Conservation (phyloP, 2,797 vertebrate species). For the Lepus oiostolus region DNA sequence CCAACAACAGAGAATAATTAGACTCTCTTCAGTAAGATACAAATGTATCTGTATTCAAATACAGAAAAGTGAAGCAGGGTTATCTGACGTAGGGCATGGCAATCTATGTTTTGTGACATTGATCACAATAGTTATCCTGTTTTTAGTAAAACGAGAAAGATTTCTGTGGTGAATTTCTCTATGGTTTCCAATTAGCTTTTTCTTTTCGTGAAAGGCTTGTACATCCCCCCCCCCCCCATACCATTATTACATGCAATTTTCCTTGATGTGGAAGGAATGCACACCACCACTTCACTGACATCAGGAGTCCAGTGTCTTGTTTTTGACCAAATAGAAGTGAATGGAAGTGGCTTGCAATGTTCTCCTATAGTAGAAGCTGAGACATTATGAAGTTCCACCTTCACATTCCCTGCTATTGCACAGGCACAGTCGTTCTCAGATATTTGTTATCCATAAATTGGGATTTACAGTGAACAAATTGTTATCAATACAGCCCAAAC, state of each 20-base stretch:
- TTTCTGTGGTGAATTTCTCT: background rate
- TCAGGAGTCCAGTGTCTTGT: background rate
- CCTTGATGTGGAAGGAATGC: background rate
- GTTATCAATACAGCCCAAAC: background rate
- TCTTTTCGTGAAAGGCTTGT: background rate
- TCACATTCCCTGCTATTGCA: background rate
- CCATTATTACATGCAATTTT: background rate
- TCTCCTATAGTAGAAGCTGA: background rate
- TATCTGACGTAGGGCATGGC: background rate
- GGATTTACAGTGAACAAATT: background rate
- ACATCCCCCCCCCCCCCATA: fast-evolving
- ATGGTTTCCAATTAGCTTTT: conserved; percentile 13
- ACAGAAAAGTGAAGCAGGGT: background rate
- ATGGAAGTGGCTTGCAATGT: background rate
- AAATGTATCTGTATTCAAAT: background rate
- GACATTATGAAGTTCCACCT: background rate
- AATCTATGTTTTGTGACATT: background rate
- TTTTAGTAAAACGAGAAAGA: background rate
- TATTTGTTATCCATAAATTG: background rate
- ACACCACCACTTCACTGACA: fast-evolving
- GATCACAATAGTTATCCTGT: background rate
- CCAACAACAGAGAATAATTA: background rate
- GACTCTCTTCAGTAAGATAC: background rate
- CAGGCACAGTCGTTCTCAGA: background rate
- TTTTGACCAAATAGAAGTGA: background rate